A percentile compares a stretch with the other conserved stretches of the same genome.
phyloP scores from a whole-genome alignment of 1,140 invertebrate genomes.

The Ceratosolen solmsi region DNA sequence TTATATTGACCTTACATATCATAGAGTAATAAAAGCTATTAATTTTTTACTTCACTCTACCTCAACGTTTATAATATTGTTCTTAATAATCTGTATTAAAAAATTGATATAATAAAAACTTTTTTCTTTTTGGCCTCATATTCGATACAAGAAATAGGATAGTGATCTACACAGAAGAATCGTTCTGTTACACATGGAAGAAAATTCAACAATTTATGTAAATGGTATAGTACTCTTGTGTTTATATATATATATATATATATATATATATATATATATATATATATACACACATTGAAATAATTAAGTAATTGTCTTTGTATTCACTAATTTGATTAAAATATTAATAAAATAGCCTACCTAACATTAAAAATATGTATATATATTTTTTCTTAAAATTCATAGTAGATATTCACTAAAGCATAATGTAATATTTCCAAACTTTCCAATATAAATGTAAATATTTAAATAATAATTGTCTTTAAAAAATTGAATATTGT shows the following conservation, averaged over 20 bases:
- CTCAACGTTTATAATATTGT: conserved; percentile 62
- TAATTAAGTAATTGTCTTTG: conserved; percentile 50
- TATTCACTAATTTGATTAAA: conserved; percentile 43
- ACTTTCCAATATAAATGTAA: conserved; percentile 55
- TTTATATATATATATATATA: not conserved
- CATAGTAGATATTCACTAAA: conserved; percentile 17
- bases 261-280: not conserved
- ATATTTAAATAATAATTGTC: conserved; percentile 59
- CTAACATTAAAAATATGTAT: conserved; percentile 48
- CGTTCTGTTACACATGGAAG: conserved; percentile 39
- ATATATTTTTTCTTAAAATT: conserved; percentile 37
- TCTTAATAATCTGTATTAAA: conserved; percentile 60
- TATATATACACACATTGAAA: conserved; percentile 9
- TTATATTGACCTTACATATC: conserved; percentile 54
- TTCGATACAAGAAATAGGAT: conserved; percentile 56
- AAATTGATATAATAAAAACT: conserved; percentile 70
- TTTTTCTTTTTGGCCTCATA: conserved; percentile 68
- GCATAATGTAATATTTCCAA: conserved; percentile 51
- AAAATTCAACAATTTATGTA: conserved; percentile 45
- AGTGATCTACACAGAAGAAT: conserved; percentile 30
- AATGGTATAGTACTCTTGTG: conserved; percentile 32
- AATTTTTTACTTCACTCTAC: conserved; percentile 38
- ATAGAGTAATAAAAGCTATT: conserved; percentile 46
- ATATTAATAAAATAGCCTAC: conserved; percentile 49
- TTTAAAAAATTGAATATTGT: conserved; percentile 63